phyloP scores from a whole-genome alignment of 2,888 invertebrate genomes.

The Neria commutata region DNA sequence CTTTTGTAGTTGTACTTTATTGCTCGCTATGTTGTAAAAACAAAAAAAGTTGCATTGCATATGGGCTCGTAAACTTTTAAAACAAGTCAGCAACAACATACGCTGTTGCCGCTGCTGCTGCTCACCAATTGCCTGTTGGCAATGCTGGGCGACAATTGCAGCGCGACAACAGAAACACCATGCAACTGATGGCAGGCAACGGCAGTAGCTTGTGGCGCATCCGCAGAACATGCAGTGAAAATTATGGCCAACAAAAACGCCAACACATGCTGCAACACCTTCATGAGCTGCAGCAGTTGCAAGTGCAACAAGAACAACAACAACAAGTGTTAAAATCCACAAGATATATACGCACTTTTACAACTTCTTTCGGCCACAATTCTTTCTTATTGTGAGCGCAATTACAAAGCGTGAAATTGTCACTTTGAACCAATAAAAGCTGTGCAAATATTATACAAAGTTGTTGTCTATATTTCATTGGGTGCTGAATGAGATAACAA shows the following conservation, averaged over 20 bases:
- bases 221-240: not conserved
- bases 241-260: not conserved
- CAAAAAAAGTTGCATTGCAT: not conserved
- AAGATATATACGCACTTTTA: too few species aligned
- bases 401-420: too few species aligned
- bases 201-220: not conserved
- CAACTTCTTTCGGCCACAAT: too few species aligned
- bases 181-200: too few species aligned
- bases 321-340: too few species aligned
- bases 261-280: too few species aligned
- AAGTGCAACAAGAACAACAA: not conserved
- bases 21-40: not conserved
- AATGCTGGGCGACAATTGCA: not conserved
- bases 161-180: not conserved
- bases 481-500: too few species aligned
- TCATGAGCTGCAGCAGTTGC: too few species aligned
- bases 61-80: not conserved
- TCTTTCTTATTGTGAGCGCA: too few species aligned
- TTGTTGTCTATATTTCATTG: too few species aligned
- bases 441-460: too few species aligned
- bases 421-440: too few species aligned
- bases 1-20: not conserved
- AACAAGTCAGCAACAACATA: conserved; percentile 1
- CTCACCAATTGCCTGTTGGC: not conserved
- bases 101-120: not conserved